Percentiles rank a stretch among this genome's conserved stretches.
phyloP scores from a whole-genome alignment of 2,888 invertebrate genomes.

The Harpalus rufipes region DNA sequence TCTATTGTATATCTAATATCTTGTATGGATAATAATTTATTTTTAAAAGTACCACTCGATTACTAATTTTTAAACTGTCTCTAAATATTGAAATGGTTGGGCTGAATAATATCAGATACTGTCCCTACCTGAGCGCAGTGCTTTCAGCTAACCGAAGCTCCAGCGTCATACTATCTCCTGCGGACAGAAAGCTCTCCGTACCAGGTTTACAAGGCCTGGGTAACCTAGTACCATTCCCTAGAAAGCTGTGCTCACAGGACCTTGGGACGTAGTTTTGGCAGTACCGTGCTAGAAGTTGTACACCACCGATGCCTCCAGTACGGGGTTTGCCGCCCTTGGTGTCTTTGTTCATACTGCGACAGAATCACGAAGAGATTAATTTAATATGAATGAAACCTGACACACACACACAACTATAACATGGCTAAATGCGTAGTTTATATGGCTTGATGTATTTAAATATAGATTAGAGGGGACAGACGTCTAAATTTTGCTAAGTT shows the following conservation, averaged over 20 bases:
- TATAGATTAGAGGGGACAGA: too few species aligned
- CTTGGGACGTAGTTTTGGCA: conserved; percentile 90
- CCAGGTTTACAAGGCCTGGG: conserved; percentile 89
- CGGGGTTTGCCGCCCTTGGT: conserved; percentile 47
- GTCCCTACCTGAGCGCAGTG: conserved; percentile 87
- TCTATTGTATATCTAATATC: too few species aligned
- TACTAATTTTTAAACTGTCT: too few species aligned
- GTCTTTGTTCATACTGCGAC: conserved; percentile 55
- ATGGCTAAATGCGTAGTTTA: too few species aligned
- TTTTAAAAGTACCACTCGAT: too few species aligned
- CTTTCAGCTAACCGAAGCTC: conserved; percentile 90
- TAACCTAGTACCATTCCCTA: conserved; percentile 78
- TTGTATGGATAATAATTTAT: too few species aligned
- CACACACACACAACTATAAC: too few species aligned
- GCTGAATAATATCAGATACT: neutral
- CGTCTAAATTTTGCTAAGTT: too few species aligned
- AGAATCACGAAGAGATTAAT: too few species aligned
- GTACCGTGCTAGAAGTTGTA: conserved; percentile 85
- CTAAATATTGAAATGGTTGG: neutral
- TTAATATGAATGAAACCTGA: too few species aligned
- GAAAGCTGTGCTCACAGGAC: conserved; percentile 90
- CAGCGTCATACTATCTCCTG: conserved; percentile 88
- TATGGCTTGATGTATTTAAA: too few species aligned
- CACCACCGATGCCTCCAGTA: neutral
- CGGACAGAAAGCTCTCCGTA: conserved; percentile 90